A percentile compares a stretch with the other conserved stretches of the same genome.
Conservation (phyloP, 2,888 invertebrate species). For the Ectemnius lituratus region DNA sequence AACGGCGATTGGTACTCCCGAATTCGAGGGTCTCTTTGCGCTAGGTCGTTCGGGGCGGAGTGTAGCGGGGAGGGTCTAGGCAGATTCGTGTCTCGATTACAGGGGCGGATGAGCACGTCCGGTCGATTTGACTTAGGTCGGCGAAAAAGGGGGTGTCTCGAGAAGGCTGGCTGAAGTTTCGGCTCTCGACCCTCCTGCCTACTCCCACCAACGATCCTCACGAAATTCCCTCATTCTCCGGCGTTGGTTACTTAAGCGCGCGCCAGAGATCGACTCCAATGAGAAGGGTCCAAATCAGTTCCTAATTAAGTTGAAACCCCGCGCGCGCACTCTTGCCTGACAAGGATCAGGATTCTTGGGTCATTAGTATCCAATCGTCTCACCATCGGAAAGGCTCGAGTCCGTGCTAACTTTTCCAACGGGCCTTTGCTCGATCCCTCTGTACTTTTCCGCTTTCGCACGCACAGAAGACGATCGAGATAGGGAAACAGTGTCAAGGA, state of each 20-base stretch:
- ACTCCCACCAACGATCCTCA: conserved; percentile 18
- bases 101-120: conserved; percentile 57
- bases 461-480: too few relatives aligned
- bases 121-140: conserved; percentile 57
- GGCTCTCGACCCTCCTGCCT: conserved; percentile 16
- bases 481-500: conserved; percentile 35
- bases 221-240: conserved; percentile 15
- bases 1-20: too few relatives aligned
- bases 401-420: too few relatives aligned
- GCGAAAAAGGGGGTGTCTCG: conserved; percentile 60
- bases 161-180: conserved; percentile 44
- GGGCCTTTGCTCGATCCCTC: too few relatives aligned
- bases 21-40: too few relatives aligned
- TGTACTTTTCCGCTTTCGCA: too few relatives aligned
- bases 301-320: conserved; percentile 41
- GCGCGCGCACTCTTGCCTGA: too few relatives aligned
- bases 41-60: too few relatives aligned
- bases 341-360: too few relatives aligned
- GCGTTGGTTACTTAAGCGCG: conserved; percentile 37
- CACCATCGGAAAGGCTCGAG: too few relatives aligned
- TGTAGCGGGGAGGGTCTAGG: conserved; percentile 4
- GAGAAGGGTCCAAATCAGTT: conserved; percentile 36
- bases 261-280: conserved; percentile 15
- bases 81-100: conserved; percentile 58
- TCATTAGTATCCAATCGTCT: too few relatives aligned